Percentiles rank a stretch among this genome's conserved stretches.
These are phyloP conservation scores for Volucella zonaria DNA, from an alignment of 2,888 invertebrate genomes.

Conservation along the genomic window DNA sequence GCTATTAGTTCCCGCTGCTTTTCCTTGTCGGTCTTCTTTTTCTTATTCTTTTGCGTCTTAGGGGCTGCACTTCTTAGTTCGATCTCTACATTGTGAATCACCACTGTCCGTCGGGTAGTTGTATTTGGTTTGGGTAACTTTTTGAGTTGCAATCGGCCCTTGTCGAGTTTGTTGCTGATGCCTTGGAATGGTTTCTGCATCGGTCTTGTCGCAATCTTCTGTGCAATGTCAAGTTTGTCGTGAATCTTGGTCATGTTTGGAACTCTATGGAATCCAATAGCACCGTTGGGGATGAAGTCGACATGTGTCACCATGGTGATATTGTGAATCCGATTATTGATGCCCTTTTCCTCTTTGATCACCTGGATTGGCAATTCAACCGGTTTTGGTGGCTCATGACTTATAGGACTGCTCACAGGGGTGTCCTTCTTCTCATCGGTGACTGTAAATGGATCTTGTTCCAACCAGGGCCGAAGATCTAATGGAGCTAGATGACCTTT, in stretches of 20 bases:
- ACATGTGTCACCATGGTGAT: conserved; percentile 74
- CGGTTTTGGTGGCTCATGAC: conserved; percentile 53
- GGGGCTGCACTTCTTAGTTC: conserved; percentile 77
- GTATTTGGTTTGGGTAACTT: conserved; percentile 69
- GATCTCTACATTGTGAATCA: conserved; percentile 81
- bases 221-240: conserved; percentile 85
- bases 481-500: conserved; percentile 78
- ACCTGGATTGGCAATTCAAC: conserved; percentile 48
- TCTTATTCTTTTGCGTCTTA: conserved; percentile 33
- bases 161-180: conserved; percentile 80
- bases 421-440: conserved; percentile 23
- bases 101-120: conserved; percentile 77
- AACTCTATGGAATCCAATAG: conserved; percentile 77
- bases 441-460: conserved; percentile 80
- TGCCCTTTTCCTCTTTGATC: conserved; percentile 78
- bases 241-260: conserved; percentile 82
- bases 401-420: neutral
- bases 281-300: conserved; percentile 77
- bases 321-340: conserved; percentile 77
- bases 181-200: conserved; percentile 77
- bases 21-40: conserved; percentile 47
- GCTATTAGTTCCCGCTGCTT: conserved; percentile 11
- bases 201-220: conserved; percentile 81
- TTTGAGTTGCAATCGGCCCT: conserved; percentile 74
- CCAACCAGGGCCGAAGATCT: conserved; percentile 81